Base-by-base conservation (phyloP, 2,113 vertebrate genomes). In the Colaptes auratus region DNA sequence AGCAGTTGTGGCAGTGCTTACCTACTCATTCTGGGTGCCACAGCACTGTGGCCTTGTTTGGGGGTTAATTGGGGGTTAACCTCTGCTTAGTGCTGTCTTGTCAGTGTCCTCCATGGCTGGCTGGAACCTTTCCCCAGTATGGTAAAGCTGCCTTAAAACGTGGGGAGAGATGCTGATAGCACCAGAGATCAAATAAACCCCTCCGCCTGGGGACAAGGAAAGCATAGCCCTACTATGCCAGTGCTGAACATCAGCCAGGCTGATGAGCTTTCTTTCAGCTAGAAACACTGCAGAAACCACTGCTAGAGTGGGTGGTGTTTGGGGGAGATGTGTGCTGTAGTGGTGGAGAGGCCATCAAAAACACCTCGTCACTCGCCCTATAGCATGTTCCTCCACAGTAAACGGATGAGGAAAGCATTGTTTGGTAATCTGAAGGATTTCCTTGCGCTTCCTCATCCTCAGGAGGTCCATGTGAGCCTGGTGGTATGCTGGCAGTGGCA, bases 21-120 rank as follows among this genome's bases (percentile, higher is more conserved):
- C 17, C 15, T 48, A 0, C 0, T 66, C 36, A 35, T 46, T 70
- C 18, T 70, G 63, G 31, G 36, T 2, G 3, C 25, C 31, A 4
- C 35, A 44, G 20, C 3, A 0, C 4, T 66, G 64, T 66, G 16
- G 59, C 44, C 71, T 53, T 61, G 31, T 28, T 12, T 25, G 36
- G n/a, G 31, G 23, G 7, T 8, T 60, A 25, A 3, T n/a, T 55
- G 24, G 14, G n/a, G n/a, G n/a, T n/a, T n/a, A n/a, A 2, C 2
- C 5, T 25, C 2, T 52, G 12, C 36, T 39, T 15, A 2, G 30
- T 30, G 55, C 84, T 89, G 63, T 20, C 36, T 46, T 77, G 46
- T 27, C 69, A 59, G 3, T 16, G 25, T 35, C 64, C 17, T 58
- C 55, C 9, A 0, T 65, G 56, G 21, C 64, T 71, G 70, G 55